Conservation (phyloP, 2,888 invertebrate genomes). For the Plebejus melissa region DNA sequence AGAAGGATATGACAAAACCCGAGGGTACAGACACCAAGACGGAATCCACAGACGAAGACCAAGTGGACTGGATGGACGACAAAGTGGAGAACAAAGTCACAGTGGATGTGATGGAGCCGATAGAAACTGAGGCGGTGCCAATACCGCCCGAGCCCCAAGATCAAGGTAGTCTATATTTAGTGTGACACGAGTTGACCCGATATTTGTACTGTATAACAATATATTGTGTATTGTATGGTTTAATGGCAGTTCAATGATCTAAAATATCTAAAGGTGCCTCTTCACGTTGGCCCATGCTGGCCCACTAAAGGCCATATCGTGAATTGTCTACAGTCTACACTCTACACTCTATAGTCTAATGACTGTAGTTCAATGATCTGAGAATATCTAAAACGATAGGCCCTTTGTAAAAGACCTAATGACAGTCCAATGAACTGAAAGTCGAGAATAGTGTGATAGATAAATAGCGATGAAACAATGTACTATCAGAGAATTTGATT, state of each 20-base stretch:
- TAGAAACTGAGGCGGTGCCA: constrained; percentile 36
- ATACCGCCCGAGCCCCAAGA: constrained; percentile 29
- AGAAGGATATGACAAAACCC: constrained; percentile 41
- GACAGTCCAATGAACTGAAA: no score
- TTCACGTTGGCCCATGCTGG: no score
- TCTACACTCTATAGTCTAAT: background rate
- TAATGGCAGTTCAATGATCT: no score
- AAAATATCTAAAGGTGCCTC: no score
- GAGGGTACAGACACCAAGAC: constrained; percentile 45
- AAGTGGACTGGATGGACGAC: constrained; percentile 37
- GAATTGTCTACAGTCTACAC: no score
- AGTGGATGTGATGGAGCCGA: constrained; percentile 40
- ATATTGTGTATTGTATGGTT: background rate
- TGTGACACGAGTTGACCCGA: background rate
- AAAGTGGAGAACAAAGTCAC: constrained; percentile 37
- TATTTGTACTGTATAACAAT: background rate
- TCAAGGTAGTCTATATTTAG: constrained; percentile 25
- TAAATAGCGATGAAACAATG: no score
- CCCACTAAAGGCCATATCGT: no score
- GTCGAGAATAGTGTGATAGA: no score
- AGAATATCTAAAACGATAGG: background rate
- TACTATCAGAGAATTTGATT: no score
- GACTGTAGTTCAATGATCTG: background rate
- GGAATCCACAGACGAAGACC: constrained; percentile 38
- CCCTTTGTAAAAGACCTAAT: no score